Evolutionary conservation across 2,888 invertebrate species (phyloP).

Genomic region (Petrolisthes cinctipes): DNA sequence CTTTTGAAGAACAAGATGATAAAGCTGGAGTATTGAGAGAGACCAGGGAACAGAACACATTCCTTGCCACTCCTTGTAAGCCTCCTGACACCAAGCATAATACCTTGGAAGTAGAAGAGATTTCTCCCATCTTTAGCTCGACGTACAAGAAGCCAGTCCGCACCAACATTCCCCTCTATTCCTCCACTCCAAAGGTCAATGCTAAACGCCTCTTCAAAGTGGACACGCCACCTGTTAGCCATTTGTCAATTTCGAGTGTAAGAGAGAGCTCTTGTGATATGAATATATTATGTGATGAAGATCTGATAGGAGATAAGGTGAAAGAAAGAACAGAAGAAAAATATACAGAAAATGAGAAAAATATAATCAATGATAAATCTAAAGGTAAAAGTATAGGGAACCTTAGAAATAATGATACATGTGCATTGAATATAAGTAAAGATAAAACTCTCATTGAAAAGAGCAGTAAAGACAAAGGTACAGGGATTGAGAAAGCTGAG

Average conservation of each 20-base stretch:
- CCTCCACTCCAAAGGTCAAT: constrained; percentile 45
- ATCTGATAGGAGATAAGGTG: neutral
- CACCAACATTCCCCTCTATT: constrained; percentile 13
- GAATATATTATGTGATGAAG: neutral
- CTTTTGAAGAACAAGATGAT: too few relatives aligned
- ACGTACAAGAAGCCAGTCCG: constrained; percentile 30
- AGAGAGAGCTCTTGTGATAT: neutral
- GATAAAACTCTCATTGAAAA: too few relatives aligned
- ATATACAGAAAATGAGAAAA: too few relatives aligned
- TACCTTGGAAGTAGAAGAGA: neutral
- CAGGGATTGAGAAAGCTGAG: too few relatives aligned
- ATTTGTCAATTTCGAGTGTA: neutral
- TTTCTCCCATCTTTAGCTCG: constrained; percentile 34
- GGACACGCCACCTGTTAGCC: constrained; percentile 2
- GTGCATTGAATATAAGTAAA: too few relatives aligned
- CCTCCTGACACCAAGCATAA: neutral
- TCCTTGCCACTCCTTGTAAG: neutral
- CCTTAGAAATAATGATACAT: too few relatives aligned
- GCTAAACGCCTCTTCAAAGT: constrained; percentile 47
- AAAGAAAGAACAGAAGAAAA: neutral
- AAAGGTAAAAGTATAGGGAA: too few relatives aligned
- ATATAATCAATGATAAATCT: too few relatives aligned
- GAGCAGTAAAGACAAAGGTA: too few relatives aligned
- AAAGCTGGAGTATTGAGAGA: too few relatives aligned
- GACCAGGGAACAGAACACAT: too few relatives aligned